phyloP scores from a whole-genome alignment of 1,140 invertebrate genomes.

The Cephus cinctus region DNA sequence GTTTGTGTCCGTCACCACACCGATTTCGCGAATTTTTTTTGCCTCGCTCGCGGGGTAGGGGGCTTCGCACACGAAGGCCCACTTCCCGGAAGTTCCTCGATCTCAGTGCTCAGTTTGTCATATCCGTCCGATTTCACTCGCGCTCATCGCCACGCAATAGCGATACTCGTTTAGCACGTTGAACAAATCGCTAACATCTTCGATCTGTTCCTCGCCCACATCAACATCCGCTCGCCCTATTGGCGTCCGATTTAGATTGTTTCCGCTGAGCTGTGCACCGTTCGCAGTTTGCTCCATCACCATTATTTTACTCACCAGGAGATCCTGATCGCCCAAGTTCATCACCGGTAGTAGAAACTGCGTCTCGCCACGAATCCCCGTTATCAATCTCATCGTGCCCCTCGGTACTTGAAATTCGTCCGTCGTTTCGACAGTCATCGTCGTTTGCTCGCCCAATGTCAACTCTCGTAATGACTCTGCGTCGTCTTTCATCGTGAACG shows the following conservation, averaged over 20 bases:
- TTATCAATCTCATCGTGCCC: constrained; percentile 7
- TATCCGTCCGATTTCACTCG: no score
- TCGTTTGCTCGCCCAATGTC: not conserved
- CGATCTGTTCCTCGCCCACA: no score
- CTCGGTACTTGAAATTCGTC: constrained; percentile 3
- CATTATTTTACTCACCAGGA: constrained; percentile 5
- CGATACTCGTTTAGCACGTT: no score
- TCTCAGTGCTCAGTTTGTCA: no score
- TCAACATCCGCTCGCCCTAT: no score
- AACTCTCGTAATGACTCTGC: not conserved
- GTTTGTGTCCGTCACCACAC: not conserved
- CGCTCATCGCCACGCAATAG: no score
- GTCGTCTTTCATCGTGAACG: constrained; percentile 3
- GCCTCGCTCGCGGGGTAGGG: constrained; percentile 5
- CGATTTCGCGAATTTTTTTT: constrained; percentile 6
- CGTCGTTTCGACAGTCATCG: not conserved
- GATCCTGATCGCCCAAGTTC: constrained; percentile 5
- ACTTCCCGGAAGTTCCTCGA: constrained; percentile 9
- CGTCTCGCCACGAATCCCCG: not conserved
- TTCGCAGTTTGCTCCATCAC: constrained; percentile 3
- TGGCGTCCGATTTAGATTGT: no score
- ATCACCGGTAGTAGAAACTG: constrained; percentile 5
- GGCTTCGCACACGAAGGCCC: constrained; percentile 1
- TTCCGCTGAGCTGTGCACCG: no score
- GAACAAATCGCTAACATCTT: no score